Conservation (phyloP, 2,888 invertebrate genomes). For the Chloromyia formosa region DNA sequence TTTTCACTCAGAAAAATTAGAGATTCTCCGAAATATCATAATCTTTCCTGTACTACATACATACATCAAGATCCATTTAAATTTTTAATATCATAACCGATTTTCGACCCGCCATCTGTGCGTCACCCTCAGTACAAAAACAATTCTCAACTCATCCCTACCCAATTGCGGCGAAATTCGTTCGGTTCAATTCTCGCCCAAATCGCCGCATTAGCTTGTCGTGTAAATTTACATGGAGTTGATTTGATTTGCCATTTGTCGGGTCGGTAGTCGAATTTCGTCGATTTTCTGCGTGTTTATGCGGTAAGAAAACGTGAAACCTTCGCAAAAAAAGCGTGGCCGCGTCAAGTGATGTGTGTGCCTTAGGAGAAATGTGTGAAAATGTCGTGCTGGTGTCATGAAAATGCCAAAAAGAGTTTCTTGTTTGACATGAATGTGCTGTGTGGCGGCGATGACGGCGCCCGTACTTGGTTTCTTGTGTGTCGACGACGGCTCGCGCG, state of each 20-base stretch:
- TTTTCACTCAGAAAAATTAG: too few species aligned
- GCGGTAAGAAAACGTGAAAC: conserved; percentile 26
- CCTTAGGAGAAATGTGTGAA: conserved; percentile 3
- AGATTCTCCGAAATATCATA: too few species aligned
- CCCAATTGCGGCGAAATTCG: conserved; percentile 10
- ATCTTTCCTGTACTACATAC: too few species aligned
- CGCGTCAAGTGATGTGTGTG: conserved; percentile 37
- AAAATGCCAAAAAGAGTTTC: conserved; percentile 33
- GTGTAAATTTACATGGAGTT: conserved; percentile 28
- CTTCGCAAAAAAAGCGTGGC: neutral
- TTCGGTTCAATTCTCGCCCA: conserved; percentile 7
- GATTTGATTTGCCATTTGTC: conserved; percentile 32
- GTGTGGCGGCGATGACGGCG: conserved; percentile 27
- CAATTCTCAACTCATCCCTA: too few species aligned
- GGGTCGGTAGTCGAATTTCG: conserved; percentile 21
- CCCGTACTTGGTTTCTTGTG: conserved; percentile 25
- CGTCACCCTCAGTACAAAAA: too few species aligned
- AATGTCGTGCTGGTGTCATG: conserved; percentile 36
- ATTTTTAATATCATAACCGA: too few species aligned
- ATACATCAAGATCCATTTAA: too few species aligned
- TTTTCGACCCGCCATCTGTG: too few species aligned
- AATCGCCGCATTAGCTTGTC: conserved; percentile 32
- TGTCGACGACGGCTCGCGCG: conserved; percentile 36
- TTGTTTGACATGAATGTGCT: conserved; percentile 33
- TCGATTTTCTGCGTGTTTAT: conserved; percentile 27